Base-by-base conservation (phyloP, 1,140 invertebrate genomes). In the Grapholita molesta region DNA sequence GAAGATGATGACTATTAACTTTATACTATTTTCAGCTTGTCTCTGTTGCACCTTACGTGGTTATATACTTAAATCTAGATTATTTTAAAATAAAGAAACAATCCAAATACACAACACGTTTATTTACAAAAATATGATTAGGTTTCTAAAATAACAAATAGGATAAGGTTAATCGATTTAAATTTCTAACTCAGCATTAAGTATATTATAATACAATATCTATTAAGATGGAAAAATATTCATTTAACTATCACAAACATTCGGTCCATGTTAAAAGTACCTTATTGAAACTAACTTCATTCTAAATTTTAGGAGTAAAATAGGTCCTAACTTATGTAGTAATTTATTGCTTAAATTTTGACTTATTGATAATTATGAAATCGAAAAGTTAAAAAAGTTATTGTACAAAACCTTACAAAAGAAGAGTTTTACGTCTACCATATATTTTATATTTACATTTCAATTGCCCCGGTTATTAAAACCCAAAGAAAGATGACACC, bases 121-220 rank as follows among this genome's bases (percentile, higher is more conserved):
- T 81, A 83, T 84, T 81, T 84, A 85, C 80, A 85, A 84, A 83
- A 83, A 80, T 80, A 78, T 75, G 66, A 66, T 73, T 71, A 76
- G 25, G 73, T 65, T 65, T 65, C 15, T 48, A 65, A 65, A 23
- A n/a, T n/a, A 38, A 32, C 30, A 65, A 33, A n/a, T 38, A 35
- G 9, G 32, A 25, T 11, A 25, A 25, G 23, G 9, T 57, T 61
- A 28, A 30, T 32, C 32, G 25, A 2, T 48, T 61, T 28, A 15
- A 61, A 15, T 32, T 30, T 28, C 25, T 61, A 28, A 30, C n/a
- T 30, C 24, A 15, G 18, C 55, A 30, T 67, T 70, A 75, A 30
- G 23, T n/a, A n/a, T 76, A 12, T 67, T 68, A 68, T 73, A 78
- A 71, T 53, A 66, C 67, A 21, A 21, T 48, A 48, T 18, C n/a